These are phyloP conservation scores for Dallia pectoralis DNA, from an alignment of 2,797 vertebrate species.

Conservation along the genomic window DNA sequence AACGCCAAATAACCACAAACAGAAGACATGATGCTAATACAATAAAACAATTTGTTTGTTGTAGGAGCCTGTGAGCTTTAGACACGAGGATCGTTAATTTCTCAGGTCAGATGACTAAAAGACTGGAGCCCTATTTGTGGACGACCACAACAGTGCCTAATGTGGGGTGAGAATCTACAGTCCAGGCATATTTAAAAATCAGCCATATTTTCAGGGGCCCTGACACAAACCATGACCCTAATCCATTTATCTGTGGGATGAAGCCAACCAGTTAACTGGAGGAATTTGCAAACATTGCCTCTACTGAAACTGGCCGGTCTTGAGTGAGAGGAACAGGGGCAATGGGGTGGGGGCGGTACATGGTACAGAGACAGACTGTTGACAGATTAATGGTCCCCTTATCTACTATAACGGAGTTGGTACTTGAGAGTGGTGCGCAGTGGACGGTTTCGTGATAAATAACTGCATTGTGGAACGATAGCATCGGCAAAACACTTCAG, in stretches of 20 bases:
- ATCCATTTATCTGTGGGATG: constrained; percentile 51
- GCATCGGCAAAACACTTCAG: too few species aligned
- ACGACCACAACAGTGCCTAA: constrained; percentile 33
- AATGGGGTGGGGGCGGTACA: constrained; percentile 1
- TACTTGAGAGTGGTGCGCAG: not conserved
- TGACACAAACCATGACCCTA: constrained; percentile 49
- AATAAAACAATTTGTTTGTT: not conserved
- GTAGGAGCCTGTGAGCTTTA: not conserved
- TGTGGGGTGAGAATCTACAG: constrained; percentile 21
- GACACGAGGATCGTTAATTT: not conserved
- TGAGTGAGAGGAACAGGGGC: constrained; percentile 11
- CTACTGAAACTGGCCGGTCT: constrained; percentile 28
- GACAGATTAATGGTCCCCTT: constrained; percentile 36
- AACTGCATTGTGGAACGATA: too few species aligned
- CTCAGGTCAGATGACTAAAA: constrained; percentile 43
- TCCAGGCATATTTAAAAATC: constrained; percentile 4
- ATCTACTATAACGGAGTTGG: constrained; percentile 27
- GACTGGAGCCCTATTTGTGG: constrained; percentile 33
- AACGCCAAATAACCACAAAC: not conserved
- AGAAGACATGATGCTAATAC: not conserved
- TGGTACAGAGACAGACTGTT: constrained; percentile 2
- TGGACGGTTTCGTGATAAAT: too few species aligned
- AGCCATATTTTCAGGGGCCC: constrained; percentile 30
- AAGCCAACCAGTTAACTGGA: constrained; percentile 29
- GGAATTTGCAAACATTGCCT: constrained; percentile 52